Evolutionary conservation across 2,797 vertebrate species (phyloP), one percentile per base, ranked within the genome.

Genomic region (Tamandua tetradactyla): DNA sequence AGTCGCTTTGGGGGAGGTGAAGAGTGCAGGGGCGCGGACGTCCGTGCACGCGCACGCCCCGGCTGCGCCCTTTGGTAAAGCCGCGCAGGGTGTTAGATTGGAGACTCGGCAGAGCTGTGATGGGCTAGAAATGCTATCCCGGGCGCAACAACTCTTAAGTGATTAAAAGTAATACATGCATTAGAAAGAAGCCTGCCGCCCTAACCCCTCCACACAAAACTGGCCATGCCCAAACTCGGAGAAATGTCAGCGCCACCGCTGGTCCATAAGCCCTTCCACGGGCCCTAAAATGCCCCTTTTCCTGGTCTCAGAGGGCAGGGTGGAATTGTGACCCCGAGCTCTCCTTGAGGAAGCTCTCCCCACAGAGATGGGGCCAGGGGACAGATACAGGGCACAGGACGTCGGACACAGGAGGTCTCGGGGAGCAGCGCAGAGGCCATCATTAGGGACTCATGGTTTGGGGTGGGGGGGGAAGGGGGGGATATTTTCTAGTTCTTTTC

Each of bases 41-140:
- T 8, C 72, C 3, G 15, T 32, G 25, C 71, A 42, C 15, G 71
- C 42, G 30, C 72, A 8, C 7, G 68, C 44, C 32, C 17, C 14
- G 7, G 40, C 25, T 42, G 13, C 25, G 12, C 44, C 44, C 17
- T 32, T 30, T 20, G 14, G 10, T 18, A 32, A 49, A 49, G 44
- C 11, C 9, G 30, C 18, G 44, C 44, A 32, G 72, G 72, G 32
- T 30, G 47, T 18, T 49, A 2, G 42, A n/a, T 5, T 49, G 3
- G 30, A 30, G 20, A 3, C 44, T 75, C 74, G 5, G 5, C 37
- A 0, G 8, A n/a, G 3, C 52, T 14, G 9, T 78, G 37, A 35
- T 0, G 2, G 14, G 30, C 5, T 0, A 0, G 64, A 30, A 7
- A 12, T 0, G 44, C 92, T 3, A 25, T 79, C 12, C 22, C 22